Evolutionary conservation across 2,797 vertebrate genomes (phyloP).

Genomic region (Loris lydekkerianus): DNA sequence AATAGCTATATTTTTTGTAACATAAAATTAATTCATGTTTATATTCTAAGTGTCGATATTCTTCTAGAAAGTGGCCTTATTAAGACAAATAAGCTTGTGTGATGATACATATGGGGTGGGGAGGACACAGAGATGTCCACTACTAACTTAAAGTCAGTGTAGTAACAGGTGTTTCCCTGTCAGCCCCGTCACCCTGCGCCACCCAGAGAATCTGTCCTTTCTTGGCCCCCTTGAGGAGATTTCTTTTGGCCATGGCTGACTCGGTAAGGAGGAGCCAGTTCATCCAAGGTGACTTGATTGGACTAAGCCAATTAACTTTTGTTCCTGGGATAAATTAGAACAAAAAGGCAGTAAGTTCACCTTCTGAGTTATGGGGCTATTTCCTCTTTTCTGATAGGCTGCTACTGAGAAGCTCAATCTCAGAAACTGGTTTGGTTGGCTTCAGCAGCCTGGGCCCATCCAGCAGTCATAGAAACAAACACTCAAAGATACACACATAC

Average conservation of each 20-base stretch:
- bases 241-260: not conserved
- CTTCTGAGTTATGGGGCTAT: not conserved
- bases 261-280: not conserved
- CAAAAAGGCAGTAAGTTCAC: not conserved
- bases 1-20: not conserved
- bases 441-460: not conserved
- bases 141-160: not conserved
- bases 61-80: not conserved
- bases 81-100: not conserved
- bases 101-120: not conserved
- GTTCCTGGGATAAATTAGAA: not conserved
- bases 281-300: not conserved
- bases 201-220: not conserved
- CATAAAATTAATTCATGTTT: not conserved
- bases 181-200: not conserved
- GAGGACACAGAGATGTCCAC: not conserved
- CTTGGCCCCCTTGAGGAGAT: not conserved
- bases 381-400: not conserved
- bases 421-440: not conserved
- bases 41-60: not conserved
- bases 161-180: not conserved
- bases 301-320: conserved; percentile 1
- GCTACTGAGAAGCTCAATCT: not conserved
- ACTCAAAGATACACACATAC: not conserved
- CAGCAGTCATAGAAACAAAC: not conserved